Base-by-base conservation (phyloP, 2,888 invertebrate species). In the Drosophila kanekoi region DNA sequence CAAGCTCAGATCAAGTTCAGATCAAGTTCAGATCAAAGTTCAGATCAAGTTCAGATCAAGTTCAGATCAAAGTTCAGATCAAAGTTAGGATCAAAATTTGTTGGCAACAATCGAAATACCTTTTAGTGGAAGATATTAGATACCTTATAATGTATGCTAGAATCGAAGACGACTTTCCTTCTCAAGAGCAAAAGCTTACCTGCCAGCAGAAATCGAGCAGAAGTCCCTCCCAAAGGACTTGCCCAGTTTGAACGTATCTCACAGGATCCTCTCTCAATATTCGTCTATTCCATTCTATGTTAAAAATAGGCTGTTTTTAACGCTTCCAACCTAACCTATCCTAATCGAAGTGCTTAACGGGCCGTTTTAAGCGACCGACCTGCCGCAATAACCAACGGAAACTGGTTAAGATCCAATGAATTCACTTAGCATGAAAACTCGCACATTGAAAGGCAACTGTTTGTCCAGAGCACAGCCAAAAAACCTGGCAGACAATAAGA, bases 361-460 rank as follows among this genome's bases (percentile, higher is more conserved):
- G 47, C 57, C 45, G 20, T 20, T 40, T 18, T 33, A 43, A 60
- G 63, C 88, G 83, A 91, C 90, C 90, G 89, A 91, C 90, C 91
- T 91, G 89, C 79, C 84, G 60, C 88, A 91, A 90, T 87, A 90
- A 90, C 90, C 82, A 74, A 89, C 62, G 66, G 54, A 86, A 91
- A 91, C 91, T 91, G 83, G 90, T 90, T 90, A 69, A 68, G 59
- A 43, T 20, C 72, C 51, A 52, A 58, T 14, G 23, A 66, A 56
- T 41, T 63, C 54, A 73, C 63, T 62, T 41, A 58, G 54, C 70
- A 72, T 60, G 77, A 72, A 79, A 71, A 35, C 81, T 87, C 41
- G 53, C 28, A 43, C 11, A 13, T 41, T 52, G 16, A 9, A 52
- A 16, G 40, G 11, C 32, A 35, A 4, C 18, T 74, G 45, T 66